Evolutionary conservation across 2,113 vertebrate genomes (phyloP).

Genomic region (Siniperca knerii): DNA sequence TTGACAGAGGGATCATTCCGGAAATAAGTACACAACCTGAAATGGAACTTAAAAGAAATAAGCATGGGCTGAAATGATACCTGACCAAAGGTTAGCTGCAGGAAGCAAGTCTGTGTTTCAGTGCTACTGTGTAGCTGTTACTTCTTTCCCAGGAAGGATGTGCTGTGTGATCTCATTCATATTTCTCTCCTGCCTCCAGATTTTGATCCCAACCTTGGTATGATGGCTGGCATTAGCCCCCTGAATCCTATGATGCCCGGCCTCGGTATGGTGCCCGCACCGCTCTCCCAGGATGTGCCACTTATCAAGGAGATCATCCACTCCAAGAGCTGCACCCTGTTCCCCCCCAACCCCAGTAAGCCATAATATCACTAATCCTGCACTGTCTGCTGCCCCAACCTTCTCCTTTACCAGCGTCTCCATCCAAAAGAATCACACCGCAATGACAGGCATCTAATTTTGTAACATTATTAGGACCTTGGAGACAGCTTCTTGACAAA

Average conservation of each 20-base stretch:
- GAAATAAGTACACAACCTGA: constrained; percentile 24
- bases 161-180: constrained; percentile 9
- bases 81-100: not conserved
- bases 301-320: constrained; percentile 97
- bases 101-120: constrained; percentile 18
- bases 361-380: constrained; percentile 41
- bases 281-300: constrained; percentile 91
- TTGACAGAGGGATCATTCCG: constrained; percentile 49
- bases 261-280: constrained; percentile 90
- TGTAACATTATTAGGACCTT: not conserved
- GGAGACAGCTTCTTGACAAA: not conserved
- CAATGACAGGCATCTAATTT: not conserved
- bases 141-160: not conserved
- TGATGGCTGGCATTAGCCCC: constrained; percentile 95
- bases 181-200: constrained; percentile 79
- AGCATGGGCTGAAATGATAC: not conserved
- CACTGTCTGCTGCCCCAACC: not conserved
- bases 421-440: not conserved
- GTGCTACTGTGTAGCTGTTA: constrained; percentile 16
- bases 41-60: constrained; percentile 30
- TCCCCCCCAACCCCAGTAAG: constrained; percentile 96
- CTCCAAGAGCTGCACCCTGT: constrained; percentile 97
- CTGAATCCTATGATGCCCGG: constrained; percentile 96
- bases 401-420: not conserved
- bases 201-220: constrained; percentile 92